Conservation (phyloP, 2,797 vertebrate species). For the Nyctalus aviator region DNA sequence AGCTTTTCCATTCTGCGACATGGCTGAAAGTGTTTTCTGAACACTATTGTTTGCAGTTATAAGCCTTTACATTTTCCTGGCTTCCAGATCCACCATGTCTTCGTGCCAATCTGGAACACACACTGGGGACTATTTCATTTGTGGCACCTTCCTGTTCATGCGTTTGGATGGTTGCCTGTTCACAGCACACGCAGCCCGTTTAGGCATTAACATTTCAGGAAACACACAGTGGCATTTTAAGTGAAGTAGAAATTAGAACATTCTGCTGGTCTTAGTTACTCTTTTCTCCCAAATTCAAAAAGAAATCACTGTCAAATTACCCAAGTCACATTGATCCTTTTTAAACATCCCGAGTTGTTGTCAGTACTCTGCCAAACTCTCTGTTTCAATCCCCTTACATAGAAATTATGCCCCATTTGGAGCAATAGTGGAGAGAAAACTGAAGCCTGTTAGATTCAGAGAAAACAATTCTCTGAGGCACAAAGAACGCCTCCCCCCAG, state of each 20-base stretch:
- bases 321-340: conserved; percentile 56
- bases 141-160: neutral
- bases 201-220: conserved; percentile 73
- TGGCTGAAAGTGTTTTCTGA: conserved; percentile 29
- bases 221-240: conserved; percentile 68
- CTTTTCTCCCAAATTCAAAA: conserved; percentile 66
- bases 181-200: conserved; percentile 38
- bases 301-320: conserved; percentile 74
- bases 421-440: conserved; percentile 13
- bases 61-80: neutral
- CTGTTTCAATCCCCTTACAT: neutral
- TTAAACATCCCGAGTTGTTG: conserved; percentile 3
- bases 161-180: conserved; percentile 47
- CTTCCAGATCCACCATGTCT: neutral
- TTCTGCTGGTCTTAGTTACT: conserved; percentile 67
- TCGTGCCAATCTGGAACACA: neutral
- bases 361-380: conserved; percentile 33
- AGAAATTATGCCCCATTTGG: conserved; percentile 27
- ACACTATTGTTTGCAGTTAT: neutral
- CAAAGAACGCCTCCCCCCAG: neutral
- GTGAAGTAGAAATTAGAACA: conserved; percentile 67
- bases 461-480: neutral
- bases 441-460: neutral
- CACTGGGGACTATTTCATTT: conserved; percentile 12
- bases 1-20: neutral